A percentile compares a stretch with the other conserved stretches of the same genome.
These are phyloP conservation scores for Potamarius usumacintae DNA, from an alignment of 2,113 vertebrate species.

Conservation along the genomic window DNA sequence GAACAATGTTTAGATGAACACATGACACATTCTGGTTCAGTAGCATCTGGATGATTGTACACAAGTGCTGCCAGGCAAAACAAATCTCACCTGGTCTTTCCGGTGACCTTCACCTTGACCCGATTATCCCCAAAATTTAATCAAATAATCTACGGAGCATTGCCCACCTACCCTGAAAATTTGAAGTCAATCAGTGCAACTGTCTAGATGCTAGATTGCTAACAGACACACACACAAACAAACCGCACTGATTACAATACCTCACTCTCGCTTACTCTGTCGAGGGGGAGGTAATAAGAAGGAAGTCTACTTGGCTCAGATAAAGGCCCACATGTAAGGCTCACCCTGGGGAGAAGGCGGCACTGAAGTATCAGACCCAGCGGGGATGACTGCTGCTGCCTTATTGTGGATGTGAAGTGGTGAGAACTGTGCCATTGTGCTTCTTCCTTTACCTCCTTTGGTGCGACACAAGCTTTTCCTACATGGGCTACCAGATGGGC, in stretches of 20 bases:
- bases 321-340: slow-evolving; percentile 35
- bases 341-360: slow-evolving; percentile 50
- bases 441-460: slow-evolving; percentile 49
- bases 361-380: slow-evolving; percentile 46
- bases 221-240: no score
- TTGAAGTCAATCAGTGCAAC: no score
- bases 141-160: no score
- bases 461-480: slow-evolving; percentile 47
- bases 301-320: slow-evolving; percentile 31
- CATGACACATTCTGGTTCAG: slow-evolving; percentile 17
- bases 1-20: slow-evolving; percentile 10
- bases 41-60: slow-evolving; percentile 41
- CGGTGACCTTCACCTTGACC: no score
- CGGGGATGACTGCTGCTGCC: slow-evolving; percentile 42
- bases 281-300: neutral
- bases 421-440: slow-evolving; percentile 51
- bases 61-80: neutral
- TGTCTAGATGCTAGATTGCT: no score
- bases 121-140: no score
- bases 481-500: slow-evolving; percentile 48
- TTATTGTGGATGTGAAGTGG: slow-evolving; percentile 45
- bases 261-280: no score
- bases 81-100: no score
- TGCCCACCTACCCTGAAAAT: no score
- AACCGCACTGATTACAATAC: no score